Evolutionary conservation across 1,140 invertebrate genomes (phyloP).

Genomic region (Micrasema minimum): DNA sequence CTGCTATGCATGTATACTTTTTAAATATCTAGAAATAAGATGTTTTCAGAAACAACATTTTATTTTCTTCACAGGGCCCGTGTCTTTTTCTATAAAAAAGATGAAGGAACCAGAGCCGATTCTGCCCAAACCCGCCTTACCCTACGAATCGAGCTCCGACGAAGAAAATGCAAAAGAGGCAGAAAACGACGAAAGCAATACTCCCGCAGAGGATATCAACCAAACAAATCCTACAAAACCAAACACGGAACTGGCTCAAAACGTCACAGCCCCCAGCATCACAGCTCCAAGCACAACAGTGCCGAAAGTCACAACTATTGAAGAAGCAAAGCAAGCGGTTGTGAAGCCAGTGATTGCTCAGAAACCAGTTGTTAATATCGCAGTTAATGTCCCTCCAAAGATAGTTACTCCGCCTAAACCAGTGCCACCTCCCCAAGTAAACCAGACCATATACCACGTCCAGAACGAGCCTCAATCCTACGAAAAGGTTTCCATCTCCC

Average conservation of each 20-base stretch:
- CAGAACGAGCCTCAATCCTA: conserved; percentile 4
- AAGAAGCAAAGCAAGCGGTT: background rate
- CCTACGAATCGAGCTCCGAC: conserved; percentile 80
- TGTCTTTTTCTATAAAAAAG: conserved; percentile 85
- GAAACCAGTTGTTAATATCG: background rate
- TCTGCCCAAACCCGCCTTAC: conserved; percentile 76
- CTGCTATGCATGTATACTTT: too few species aligned
- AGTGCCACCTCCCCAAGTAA: background rate
- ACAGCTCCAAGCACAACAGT: background rate
- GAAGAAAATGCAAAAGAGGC: conserved; percentile 57
- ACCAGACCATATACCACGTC: conserved; percentile 13
- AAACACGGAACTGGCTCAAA: conserved; percentile 2
- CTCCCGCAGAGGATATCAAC: background rate
- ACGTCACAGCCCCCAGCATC: background rate
- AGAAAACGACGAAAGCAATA: conserved; percentile 8
- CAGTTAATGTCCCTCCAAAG: background rate
- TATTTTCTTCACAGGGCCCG: conserved; percentile 69
- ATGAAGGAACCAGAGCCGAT: conserved; percentile 77
- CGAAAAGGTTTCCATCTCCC: background rate
- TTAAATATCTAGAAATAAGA: too few species aligned
- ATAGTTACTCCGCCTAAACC: conserved; percentile 12
- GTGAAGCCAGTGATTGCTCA: background rate
- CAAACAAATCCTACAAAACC: conserved; percentile 7
- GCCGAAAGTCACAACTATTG: conserved; percentile 22
- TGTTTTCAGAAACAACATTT: too few species aligned